Base-by-base conservation (phyloP, 2,888 invertebrate genomes). In the Scaptodrosophila latifasciaeformis region DNA sequence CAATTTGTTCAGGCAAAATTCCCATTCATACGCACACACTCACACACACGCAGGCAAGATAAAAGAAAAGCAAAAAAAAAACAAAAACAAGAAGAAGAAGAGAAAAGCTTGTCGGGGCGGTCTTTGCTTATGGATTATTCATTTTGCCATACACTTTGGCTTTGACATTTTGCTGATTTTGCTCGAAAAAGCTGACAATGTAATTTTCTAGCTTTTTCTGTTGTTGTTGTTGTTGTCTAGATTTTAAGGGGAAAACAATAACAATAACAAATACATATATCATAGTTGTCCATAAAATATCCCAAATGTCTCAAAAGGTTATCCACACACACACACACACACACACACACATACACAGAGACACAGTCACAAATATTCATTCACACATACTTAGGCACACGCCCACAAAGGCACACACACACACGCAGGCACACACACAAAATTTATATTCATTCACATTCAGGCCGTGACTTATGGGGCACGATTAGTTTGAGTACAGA, bases 1-100 rank as follows among this genome's bases (percentile, higher is more conserved):
- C 37, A 50, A 46, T 42, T 39, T 53, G n/a, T 50, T 45, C 29
- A 48, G 59, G 64, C 42, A 24, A 44, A 35, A 43, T 50, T 40
- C 21, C 31, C 37, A 55, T 44, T 13, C 54, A 48, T 27, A 44
- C 39, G 44, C 29, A 47, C 34, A 39, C 18, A 48, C 10, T 39
- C 47, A 45, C 34, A 39, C 34, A 49, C 43, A 19, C 35, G 31
- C 30, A 34, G 34, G 51, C 7, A 48, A 18, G 12, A n/a, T n/a
- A n/a, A n/a, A n/a, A n/a, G n/a, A n/a, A n/a, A n/a, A n/a, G n/a
- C n/a, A n/a, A n/a, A n/a, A n/a, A n/a, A n/a, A n/a, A n/a, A n/a
- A n/a, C n/a, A n/a, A n/a, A n/a, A n/a, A n/a, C n/a, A n/a, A n/a
- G n/a, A n/a, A n/a, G n/a, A n/a, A n/a, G n/a, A n/a, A n/a, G n/a